Evolutionary conservation across 2,797 vertebrate species (phyloP).

Genomic region (Sebastes trivittatus): DNA sequence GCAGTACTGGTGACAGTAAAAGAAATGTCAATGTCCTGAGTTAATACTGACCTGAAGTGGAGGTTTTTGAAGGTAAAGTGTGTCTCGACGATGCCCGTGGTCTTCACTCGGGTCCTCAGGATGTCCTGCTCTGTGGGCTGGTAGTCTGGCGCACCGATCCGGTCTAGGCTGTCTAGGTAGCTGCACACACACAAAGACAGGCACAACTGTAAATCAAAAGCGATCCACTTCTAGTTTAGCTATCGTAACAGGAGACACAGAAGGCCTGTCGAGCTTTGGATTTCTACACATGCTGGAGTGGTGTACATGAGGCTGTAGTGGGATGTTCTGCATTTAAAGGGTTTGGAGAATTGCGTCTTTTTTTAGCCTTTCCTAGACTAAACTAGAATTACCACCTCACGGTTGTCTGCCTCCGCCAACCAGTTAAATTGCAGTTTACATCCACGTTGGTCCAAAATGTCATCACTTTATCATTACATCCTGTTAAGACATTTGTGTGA

Average conservation of each 20-base stretch:
- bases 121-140: conserved; percentile 98
- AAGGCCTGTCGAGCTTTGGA: background rate
- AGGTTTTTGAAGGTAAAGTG: conserved; percentile 99
- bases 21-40: background rate
- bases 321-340: background rate
- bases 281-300: background rate
- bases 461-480: too few relatives aligned
- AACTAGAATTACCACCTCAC: background rate
- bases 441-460: too few relatives aligned
- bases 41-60: conserved; percentile 88
- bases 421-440: too few relatives aligned
- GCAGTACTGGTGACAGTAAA: background rate
- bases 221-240: background rate
- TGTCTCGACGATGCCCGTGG: conserved; percentile 97
- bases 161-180: conserved; percentile 98
- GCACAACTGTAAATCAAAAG: conserved; percentile 2
- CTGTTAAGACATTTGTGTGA: too few relatives aligned
- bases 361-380: background rate
- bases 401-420: too few relatives aligned
- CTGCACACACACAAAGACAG: conserved; percentile 71
- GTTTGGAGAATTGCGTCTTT: background rate
- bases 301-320: background rate
- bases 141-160: conserved; percentile 93
- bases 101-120: conserved; percentile 97
- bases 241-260: background rate